Percentiles rank a stretch among this genome's conserved stretches.
phyloP scores from a whole-genome alignment of 2,113 vertebrate genomes.

The Turnix velox region DNA sequence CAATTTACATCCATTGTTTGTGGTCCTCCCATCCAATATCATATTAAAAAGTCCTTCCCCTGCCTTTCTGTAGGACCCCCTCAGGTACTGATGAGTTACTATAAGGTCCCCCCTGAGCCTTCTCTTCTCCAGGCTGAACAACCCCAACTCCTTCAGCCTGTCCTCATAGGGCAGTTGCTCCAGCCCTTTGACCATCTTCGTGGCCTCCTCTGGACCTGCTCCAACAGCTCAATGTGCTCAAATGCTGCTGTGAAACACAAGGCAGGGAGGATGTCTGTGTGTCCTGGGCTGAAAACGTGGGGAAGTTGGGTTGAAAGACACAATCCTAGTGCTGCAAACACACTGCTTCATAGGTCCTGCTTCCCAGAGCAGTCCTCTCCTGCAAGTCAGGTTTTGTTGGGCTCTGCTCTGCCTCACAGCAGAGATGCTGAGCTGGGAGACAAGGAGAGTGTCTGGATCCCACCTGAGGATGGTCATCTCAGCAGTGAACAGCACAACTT shows the following conservation, averaged over 20 bases:
- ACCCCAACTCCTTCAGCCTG: too few species aligned
- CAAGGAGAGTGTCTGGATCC: rapidly evolving
- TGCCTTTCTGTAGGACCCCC: too few species aligned
- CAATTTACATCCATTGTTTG: too few species aligned
- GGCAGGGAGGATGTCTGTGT: background rate
- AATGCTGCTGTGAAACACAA: background rate
- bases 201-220: too few species aligned
- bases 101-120: too few species aligned
- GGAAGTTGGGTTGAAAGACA: background rate
- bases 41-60: too few species aligned
- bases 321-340: background rate
- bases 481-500: background rate
- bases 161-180: too few species aligned
- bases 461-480: background rate
- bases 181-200: too few species aligned
- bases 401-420: background rate
- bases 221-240: too few species aligned
- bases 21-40: too few species aligned
- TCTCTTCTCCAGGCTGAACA: too few species aligned
- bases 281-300: background rate
- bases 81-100: too few species aligned
- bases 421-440: rapidly evolving
- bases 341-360: background rate
- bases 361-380: rapidly evolving
- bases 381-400: background rate